Conservation (phyloP, 2,113 vertebrate genomes). For the Ceyx melanurus region DNA sequence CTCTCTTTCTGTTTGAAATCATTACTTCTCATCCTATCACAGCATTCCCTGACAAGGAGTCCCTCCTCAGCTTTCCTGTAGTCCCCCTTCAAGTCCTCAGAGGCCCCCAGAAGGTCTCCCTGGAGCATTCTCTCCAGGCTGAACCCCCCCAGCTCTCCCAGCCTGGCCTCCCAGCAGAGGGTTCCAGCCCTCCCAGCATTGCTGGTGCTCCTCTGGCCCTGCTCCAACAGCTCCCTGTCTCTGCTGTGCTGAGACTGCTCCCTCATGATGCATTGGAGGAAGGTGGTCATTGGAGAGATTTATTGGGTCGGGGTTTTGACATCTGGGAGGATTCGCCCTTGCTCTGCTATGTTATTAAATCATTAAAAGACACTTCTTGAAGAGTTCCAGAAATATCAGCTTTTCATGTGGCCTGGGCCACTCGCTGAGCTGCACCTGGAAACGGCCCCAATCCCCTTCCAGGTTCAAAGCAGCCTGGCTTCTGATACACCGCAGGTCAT, state of each 20-base stretch:
- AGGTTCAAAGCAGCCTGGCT: not conserved
- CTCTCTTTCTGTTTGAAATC: not conserved
- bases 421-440: slow-evolving; percentile 2
- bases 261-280: too few species aligned
- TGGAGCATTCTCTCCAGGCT: not conserved
- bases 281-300: too few species aligned
- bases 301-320: too few species aligned
- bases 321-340: too few species aligned
- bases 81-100: too few species aligned
- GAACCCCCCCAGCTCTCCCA: too few species aligned
- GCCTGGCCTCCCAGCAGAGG: too few species aligned
- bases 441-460: not conserved
- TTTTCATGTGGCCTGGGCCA: slow-evolving; percentile 23
- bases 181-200: too few species aligned
- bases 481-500: not conserved
- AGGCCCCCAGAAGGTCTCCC: not conserved
- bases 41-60: not conserved
- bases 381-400: not conserved
- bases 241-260: too few species aligned
- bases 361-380: slow-evolving; percentile 22
- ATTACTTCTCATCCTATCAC: not conserved
- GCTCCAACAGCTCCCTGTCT: too few species aligned
- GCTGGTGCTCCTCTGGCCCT: too few species aligned
- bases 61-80: not conserved
- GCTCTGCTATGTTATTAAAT: slow-evolving; percentile 39